Evolutionary conservation across 2,113 vertebrate species (phyloP), one percentile per base, ranked within the genome.

Genomic region (Amia ocellicauda): DNA sequence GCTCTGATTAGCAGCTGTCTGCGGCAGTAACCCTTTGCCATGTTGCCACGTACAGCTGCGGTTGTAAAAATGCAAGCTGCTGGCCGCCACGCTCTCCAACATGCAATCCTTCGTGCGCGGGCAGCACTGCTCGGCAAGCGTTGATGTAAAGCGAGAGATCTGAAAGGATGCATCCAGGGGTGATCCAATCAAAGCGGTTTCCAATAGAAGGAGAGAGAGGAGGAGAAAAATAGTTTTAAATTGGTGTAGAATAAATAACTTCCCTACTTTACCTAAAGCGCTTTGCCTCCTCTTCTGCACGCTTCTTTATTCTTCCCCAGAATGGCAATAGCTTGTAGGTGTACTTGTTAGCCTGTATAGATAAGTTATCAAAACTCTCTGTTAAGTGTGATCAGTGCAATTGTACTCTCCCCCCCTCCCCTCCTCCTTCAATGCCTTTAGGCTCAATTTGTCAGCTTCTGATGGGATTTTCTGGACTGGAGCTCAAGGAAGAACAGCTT

Each of bases 351-450:
- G 75, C 69, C 63, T 19, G 56, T 53, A 51, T 62, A 80, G 80
- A 83, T 80, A 79, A 82, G 69, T 80, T 80, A 83, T 82, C 81
- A 63, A 75, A 61, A 72, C 73, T 11, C 31, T 64, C 7, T 51
- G 61, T 69, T 76, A 76, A 80, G 72, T 51, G 73, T 61, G 75
- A 78, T 74, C 70, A 79, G 68, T 65, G 14, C 70, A 74, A 71
- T 69, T 56, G 62, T 71, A 72, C 67, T 31, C 66, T 69, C 67
- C 64, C 47, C 22, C 16, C 16, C 42, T 13, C 45, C 31, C 45
- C n/a, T n/a, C n/a, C n/a, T n/a, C n/a, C n/a, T n/a, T n/a, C 17
- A 14, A 27, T 23, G 3, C 43, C 26, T 26, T 28, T 17, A 19
- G 53, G 9, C 28, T n/a, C 53, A 31, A n/a, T 56, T 31, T 31